Evolutionary conservation across 1,140 invertebrate species (phyloP).

Genomic region (Caenorhabditis brenneri): DNA sequence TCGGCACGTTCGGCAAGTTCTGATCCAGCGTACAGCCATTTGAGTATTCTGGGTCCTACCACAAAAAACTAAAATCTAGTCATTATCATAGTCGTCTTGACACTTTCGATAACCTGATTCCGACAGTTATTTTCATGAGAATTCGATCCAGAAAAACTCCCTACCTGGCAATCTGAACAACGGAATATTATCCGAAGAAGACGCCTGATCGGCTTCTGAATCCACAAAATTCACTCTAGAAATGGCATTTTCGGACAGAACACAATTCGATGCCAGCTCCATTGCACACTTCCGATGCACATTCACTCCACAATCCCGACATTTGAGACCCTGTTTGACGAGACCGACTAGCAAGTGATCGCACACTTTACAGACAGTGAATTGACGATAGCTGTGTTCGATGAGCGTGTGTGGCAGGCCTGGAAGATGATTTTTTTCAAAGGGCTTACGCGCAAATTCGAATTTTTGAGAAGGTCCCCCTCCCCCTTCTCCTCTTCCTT

Average conservation of each 20-base stretch:
- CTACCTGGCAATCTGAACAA: slow-evolving; percentile 48
- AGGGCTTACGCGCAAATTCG: no score
- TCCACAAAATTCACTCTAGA: slow-evolving; percentile 61
- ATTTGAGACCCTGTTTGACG: slow-evolving; percentile 68
- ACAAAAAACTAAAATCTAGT: no score
- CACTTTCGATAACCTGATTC: no score
- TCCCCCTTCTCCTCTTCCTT: no score
- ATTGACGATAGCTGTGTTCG: slow-evolving; percentile 69
- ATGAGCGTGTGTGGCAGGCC: slow-evolving; percentile 65
- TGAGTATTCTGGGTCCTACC: no score
- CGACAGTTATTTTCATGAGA: neutral
- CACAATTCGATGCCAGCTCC: slow-evolving; percentile 62
- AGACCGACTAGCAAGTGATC: slow-evolving; percentile 69
- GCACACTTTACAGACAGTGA: slow-evolving; percentile 71
- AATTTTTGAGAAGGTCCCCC: no score
- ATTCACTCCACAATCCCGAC: slow-evolving; percentile 70
- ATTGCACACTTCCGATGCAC: slow-evolving; percentile 70
- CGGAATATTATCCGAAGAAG: slow-evolving; percentile 46
- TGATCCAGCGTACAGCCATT: no score
- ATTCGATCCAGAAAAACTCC: neutral
- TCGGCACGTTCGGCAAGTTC: no score
- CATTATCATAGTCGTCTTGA: no score
- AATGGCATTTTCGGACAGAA: slow-evolving; percentile 66
- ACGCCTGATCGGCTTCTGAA: neutral
- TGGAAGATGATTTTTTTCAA: neutral